Evolutionary conservation across 2,888 invertebrate genomes (phyloP), one percentile per base, ranked within the genome.

Genomic region (Napeogenes inachia): DNA sequence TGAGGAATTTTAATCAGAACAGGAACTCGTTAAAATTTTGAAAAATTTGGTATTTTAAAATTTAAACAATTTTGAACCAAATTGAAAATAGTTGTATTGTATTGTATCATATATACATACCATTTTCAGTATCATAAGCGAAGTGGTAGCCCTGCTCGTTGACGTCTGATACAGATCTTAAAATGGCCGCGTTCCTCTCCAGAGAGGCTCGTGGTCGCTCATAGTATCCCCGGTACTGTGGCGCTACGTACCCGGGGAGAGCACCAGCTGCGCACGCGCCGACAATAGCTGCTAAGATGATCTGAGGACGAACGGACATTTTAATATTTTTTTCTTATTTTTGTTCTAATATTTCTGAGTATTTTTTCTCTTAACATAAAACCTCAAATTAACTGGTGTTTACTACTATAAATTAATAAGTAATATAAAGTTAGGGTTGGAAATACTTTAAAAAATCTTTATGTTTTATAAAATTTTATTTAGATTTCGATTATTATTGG

Each of bases 111-210:
- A 50, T 4, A 6, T 32, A 70, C 82, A 79, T 58, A 89, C 93
- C 93, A 75, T 94, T 93, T 54, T 92, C 93, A 56, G 94, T 94
- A 66, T 93, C 93, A 68, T 91, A 94, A 55, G 92, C 92, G 65
- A 75, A 87, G 54, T 76, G 82, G 75, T 78, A 90, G 30, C 89
- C 90, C 4, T 79, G 73, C 45, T 87, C 86, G 68, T 83, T 89
- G 69, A 81, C 84, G 10, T 85, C 83, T 2, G 83, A 73, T 0
- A 80, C 80, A 0, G 86, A 86, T 58, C 89, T 78, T 71, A 89
- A 64, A 65, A 90, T 80, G 13, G 81, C 82, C 0, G 90, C 90
- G 61, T 76, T 83, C 47, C 84, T 75, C 42, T 89, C 89, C 0
- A 81, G 53, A 0, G 79, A 69, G 0, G 87, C 77, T 6, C 85